Evolutionary conservation across 2,888 invertebrate species (phyloP).

Genomic region (Congeria kusceri): DNA sequence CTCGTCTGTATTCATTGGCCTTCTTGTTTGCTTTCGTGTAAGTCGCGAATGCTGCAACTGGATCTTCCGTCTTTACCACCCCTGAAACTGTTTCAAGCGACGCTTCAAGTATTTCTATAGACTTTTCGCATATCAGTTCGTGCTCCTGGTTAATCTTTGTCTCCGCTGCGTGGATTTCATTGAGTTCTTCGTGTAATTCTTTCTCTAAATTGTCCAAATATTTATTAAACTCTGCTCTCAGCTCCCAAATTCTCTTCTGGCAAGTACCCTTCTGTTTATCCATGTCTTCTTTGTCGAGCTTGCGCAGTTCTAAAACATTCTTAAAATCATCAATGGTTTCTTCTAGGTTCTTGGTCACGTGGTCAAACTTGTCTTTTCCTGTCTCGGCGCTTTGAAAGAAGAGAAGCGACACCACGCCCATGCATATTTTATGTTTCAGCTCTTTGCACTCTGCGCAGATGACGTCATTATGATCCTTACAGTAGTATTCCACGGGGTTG

Average conservation of each 20-base stretch:
- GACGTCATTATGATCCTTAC: constrained; percentile 52
- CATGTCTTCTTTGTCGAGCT: constrained; percentile 38
- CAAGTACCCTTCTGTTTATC: constrained; percentile 37
- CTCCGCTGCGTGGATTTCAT: constrained; percentile 28
- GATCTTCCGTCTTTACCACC: constrained; percentile 50
- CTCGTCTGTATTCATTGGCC: constrained; percentile 30
- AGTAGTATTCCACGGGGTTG: constrained; percentile 46
- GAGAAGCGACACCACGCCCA: constrained; percentile 34
- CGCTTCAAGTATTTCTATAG: constrained; percentile 14
- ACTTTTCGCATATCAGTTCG: constrained; percentile 40
- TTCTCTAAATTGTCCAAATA: constrained; percentile 46
- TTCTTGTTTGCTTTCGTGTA: constrained; percentile 41
- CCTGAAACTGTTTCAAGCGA: constrained; percentile 21
- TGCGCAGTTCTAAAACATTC: constrained; percentile 28
- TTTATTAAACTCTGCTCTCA: constrained; percentile 46
- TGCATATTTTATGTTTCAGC: constrained; percentile 39
- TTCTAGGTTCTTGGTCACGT: constrained; percentile 19
- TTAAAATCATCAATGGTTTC: constrained; percentile 34
- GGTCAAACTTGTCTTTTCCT: constrained; percentile 36
- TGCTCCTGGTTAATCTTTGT: constrained; percentile 36
- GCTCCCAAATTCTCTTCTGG: constrained; percentile 20
- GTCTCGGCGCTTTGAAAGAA: constrained; percentile 47
- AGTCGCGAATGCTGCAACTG: constrained; percentile 38
- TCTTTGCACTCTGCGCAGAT: constrained; percentile 53
- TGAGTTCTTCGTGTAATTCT: constrained; percentile 26